These are phyloP conservation scores for Galemys pyrenaicus DNA, from an alignment of 2,113 vertebrate species.

Conservation along the genomic window DNA sequence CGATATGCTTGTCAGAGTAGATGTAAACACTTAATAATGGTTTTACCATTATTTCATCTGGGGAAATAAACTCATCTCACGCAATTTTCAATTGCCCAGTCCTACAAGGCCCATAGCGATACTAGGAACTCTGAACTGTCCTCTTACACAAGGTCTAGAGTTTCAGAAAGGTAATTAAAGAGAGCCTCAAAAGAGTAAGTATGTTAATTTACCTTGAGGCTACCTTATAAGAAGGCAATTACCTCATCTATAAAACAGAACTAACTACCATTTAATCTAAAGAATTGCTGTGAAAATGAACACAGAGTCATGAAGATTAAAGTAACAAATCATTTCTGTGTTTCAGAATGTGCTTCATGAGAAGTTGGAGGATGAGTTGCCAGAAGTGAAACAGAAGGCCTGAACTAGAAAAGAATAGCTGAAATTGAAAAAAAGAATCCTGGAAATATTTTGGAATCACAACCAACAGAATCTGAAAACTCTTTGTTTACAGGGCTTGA, in stretches of 20 bases:
- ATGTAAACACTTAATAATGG: not conserved
- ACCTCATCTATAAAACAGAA: not conserved
- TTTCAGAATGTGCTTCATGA: conserved; percentile 16
- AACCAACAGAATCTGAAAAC: not conserved
- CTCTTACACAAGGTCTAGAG: not conserved
- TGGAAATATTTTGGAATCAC: conserved; percentile 1
- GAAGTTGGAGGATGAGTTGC: not conserved
- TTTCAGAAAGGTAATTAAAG: not conserved
- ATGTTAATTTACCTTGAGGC: not conserved
- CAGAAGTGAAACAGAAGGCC: conserved; percentile 32
- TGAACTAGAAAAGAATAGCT: not conserved
- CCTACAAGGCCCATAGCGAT: not conserved
- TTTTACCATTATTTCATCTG: conserved; percentile 30
- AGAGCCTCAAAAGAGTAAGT: not conserved
- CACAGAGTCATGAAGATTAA: not conserved
- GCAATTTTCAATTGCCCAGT: not conserved
- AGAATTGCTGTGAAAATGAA: conserved; percentile 21
- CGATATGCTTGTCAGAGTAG: not conserved
- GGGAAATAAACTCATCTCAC: not conserved
- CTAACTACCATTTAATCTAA: conserved; percentile 10
- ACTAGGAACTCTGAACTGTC: not conserved
- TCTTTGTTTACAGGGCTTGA: not conserved
- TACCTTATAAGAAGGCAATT: not conserved
- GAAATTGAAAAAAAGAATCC: not conserved
- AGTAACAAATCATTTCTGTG: not conserved